phyloP scores from a whole-genome alignment of 37 sponge, comb jelly and placozoan genomes.

The Oscarella lobularis region DNA sequence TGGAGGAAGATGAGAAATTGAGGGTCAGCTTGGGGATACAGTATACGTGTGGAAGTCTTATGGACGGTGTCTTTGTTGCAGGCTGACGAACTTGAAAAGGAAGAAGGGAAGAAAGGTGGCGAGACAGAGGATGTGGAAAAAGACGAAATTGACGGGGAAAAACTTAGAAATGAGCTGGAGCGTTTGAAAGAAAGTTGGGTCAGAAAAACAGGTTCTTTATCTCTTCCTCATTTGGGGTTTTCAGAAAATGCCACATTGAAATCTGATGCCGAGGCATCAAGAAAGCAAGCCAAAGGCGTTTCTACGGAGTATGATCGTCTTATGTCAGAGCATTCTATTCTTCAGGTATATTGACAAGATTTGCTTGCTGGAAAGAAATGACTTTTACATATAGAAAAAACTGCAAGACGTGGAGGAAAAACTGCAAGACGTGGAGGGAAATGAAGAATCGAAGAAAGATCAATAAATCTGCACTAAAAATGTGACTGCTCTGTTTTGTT shows the following conservation, averaged over 20 bases:
- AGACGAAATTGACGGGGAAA: not conserved
- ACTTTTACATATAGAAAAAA: too few relatives aligned
- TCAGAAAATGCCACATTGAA: slow-evolving; percentile 39
- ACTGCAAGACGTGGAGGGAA: not conserved
- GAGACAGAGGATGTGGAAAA: not conserved
- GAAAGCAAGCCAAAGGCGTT: slow-evolving; percentile 57
- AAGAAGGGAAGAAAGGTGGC: slow-evolving; percentile 6
- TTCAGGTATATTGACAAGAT: too few relatives aligned
- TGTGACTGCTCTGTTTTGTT: too few relatives aligned
- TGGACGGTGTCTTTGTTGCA: not conserved
- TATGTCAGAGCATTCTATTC: slow-evolving; percentile 38
- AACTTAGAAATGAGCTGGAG: not conserved
- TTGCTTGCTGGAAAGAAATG: too few relatives aligned
- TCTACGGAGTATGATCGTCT: slow-evolving; percentile 76
- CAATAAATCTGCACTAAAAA: too few relatives aligned
- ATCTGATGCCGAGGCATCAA: slow-evolving; percentile 49
- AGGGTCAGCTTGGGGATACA: not conserved
- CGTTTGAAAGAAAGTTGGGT: slow-evolving; percentile 3
- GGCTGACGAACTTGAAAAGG: not conserved
- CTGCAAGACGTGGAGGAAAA: not conserved
- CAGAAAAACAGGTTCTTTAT: too few relatives aligned
- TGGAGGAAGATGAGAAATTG: slow-evolving; percentile 19
- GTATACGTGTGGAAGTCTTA: not conserved
- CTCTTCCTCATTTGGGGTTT: not conserved
- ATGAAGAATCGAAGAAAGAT: not conserved